Percentiles rank a stretch among this genome's conserved stretches.
Conservation (phyloP, 2,888 invertebrate species). For the Euplexia lucipara region DNA sequence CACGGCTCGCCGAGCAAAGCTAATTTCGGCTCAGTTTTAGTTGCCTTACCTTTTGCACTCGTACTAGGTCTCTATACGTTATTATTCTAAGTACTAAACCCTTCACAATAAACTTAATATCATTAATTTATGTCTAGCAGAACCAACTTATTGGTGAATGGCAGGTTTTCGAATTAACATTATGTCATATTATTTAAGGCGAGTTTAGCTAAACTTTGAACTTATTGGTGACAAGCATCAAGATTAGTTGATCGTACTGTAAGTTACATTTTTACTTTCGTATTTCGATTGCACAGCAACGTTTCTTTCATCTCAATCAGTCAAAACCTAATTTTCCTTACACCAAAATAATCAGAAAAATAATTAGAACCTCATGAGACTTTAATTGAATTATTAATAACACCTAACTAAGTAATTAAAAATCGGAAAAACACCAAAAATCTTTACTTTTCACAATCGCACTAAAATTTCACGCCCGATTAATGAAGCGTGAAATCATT, state of each 20-base stretch:
- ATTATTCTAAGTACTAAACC: no score
- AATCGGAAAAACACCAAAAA: constrained; percentile 22
- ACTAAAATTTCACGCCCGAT: constrained; percentile 65
- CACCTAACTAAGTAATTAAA: constrained; percentile 36
- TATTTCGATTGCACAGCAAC: neutral
- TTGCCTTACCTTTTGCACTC: no score
- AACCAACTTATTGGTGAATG: no score
- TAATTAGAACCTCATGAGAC: constrained; percentile 32
- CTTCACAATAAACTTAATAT: neutral
- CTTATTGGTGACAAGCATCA: no score
- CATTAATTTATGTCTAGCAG: neutral
- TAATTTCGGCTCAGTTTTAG: no score
- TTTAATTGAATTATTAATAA: constrained; percentile 44
- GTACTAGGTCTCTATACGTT: no score
- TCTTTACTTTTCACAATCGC: constrained; percentile 30
- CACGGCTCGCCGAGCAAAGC: no score
- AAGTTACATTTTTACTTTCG: constrained; percentile 1
- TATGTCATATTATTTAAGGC: no score
- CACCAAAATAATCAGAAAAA: constrained; percentile 29
- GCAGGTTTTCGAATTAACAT: no score
- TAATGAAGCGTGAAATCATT: constrained; percentile 62
- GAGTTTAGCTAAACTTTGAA: no score
- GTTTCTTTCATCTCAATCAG: neutral
- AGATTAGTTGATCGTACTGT: no score
- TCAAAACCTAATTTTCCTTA: constrained; percentile 16